phyloP scores from a whole-genome alignment of 2,113 vertebrate species.

The Megaceryle maxima region DNA sequence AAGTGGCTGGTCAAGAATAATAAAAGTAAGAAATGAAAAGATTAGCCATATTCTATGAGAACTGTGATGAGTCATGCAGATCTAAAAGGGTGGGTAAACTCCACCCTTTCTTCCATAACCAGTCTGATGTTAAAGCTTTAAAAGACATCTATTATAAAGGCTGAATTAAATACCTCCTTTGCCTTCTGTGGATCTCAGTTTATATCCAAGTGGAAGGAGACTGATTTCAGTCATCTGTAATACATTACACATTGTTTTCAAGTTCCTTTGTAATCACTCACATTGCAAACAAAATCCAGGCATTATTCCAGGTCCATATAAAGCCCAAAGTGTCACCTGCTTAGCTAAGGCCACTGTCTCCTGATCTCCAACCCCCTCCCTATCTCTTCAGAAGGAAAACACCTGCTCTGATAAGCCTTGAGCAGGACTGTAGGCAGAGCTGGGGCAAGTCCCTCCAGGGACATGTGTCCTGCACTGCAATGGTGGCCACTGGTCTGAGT shows the following conservation, averaged over 20 bases:
- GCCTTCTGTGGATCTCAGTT: neutral
- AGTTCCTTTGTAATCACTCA: neutral
- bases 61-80: neutral
- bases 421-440: neutral
- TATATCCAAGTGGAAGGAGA: neutral
- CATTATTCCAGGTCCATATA: neutral
- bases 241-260: neutral
- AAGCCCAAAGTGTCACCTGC: neutral
- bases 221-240: neutral
- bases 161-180: neutral
- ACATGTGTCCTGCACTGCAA: too few species aligned
- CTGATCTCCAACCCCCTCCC: too few species aligned
- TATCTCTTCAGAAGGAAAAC: neutral
- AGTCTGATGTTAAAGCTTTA: neutral
- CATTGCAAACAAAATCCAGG: neutral
- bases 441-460: neutral
- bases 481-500: accelerated
- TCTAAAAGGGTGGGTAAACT: neutral
- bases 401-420: neutral
- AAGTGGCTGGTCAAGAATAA: neutral
- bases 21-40: neutral
- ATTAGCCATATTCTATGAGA: neutral
- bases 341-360: neutral
- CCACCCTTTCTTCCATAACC: neutral
- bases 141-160: neutral